phyloP scores from a whole-genome alignment of 2,113 vertebrate genomes.

The Clarias magur region DNA sequence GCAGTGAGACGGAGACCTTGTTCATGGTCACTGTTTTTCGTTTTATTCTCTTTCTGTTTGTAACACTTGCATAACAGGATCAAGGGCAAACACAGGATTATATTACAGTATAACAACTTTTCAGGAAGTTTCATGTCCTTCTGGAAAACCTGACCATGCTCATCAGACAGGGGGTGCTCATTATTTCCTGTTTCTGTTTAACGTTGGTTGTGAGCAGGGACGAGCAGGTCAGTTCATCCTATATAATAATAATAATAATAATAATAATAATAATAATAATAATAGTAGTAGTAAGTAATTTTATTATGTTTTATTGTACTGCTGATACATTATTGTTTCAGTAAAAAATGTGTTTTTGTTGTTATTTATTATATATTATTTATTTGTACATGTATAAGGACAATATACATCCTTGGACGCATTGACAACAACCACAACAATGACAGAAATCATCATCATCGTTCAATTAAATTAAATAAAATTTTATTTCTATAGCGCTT shows the following conservation, averaged over 20 bases:
- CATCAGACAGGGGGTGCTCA: conserved; percentile 1
- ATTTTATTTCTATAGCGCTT: too few relatives aligned
- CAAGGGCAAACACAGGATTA: neutral
- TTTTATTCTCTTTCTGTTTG: neutral
- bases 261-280: neutral
- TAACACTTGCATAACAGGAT: neutral
- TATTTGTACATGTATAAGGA: too few relatives aligned
- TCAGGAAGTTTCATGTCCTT: neutral
- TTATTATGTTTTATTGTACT: neutral
- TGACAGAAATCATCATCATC: neutral
- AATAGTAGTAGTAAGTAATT: neutral
- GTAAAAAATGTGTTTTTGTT: neutral
- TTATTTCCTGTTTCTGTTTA: conserved; percentile 12
- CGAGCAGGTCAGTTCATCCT: conserved; percentile 35
- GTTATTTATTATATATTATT: neutral
- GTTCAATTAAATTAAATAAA: neutral
- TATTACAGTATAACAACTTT: neutral
- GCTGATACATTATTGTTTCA: neutral
- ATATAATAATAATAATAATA: neutral
- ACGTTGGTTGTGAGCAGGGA: neutral
- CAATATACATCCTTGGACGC: neutral
- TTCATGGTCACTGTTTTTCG: neutral
- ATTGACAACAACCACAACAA: neutral
- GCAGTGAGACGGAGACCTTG: neutral
- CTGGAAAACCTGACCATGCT: conserved; percentile 1